Evolutionary conservation across 2,113 vertebrate species (phyloP).

Genomic region (Progne subis): DNA sequence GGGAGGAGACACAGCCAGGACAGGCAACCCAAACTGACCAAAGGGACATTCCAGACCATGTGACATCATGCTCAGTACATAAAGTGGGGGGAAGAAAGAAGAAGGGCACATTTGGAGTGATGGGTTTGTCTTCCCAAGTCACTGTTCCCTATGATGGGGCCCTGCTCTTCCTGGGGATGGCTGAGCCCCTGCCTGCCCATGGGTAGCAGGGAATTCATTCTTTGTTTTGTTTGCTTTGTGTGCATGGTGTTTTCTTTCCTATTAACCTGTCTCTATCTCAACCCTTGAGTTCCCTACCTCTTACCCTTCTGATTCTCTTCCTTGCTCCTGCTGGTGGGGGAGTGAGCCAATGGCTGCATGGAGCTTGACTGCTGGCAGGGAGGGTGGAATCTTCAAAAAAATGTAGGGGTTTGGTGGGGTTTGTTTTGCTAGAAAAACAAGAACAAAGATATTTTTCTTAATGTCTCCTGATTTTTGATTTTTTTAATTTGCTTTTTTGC

Average conservation of each 20-base stretch:
- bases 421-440: neutral
- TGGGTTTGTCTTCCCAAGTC: neutral
- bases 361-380: neutral
- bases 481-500: neutral
- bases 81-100: neutral
- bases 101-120: neutral
- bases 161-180: neutral
- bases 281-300: neutral
- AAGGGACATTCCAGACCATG: neutral
- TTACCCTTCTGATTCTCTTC: neutral
- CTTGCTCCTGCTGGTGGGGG: neutral
- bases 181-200: too few species aligned
- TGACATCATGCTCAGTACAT: rapidly evolving
- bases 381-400: neutral
- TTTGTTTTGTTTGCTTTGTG: neutral
- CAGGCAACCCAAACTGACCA: neutral
- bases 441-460: neutral
- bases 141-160: rapidly evolving
- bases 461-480: neutral
- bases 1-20: rapidly evolving
- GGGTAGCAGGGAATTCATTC: neutral
- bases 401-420: neutral
- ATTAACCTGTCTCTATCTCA: neutral
- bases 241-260: neutral
- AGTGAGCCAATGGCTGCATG: neutral